Percentiles rank a stretch among this genome's conserved stretches.
Conservation (phyloP, 2,888 invertebrate genomes). For the Hemicrepidius hirtus region DNA sequence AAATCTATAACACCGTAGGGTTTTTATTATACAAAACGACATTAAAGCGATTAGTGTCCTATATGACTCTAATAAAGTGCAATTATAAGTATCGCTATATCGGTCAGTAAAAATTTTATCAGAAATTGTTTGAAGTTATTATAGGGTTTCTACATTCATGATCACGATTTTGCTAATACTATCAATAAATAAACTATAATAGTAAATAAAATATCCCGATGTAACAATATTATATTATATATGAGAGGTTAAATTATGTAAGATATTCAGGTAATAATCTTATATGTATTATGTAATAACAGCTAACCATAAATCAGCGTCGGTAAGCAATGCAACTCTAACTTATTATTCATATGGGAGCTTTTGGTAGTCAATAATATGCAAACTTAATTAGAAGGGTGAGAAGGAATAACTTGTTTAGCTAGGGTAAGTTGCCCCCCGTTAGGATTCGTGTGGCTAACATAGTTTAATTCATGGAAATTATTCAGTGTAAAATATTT, state of each 20-base stretch:
- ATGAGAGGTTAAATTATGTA: too few relatives aligned
- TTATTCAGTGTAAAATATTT: constrained; percentile 38
- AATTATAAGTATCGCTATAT: constrained; percentile 7
- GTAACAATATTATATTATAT: too few relatives aligned
- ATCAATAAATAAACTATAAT: too few relatives aligned
- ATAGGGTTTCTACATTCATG: neutral
- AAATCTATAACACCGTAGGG: neutral
- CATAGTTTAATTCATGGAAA: constrained; percentile 47
- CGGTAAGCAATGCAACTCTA: constrained; percentile 2
- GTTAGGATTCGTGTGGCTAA: constrained; percentile 53
- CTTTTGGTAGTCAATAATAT: constrained; percentile 56
- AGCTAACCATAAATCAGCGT: too few relatives aligned
- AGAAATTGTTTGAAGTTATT: too few relatives aligned
- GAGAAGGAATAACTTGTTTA: constrained; percentile 52
- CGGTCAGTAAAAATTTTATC: neutral
- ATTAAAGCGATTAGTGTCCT: neutral
- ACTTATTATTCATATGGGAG: constrained; percentile 54
- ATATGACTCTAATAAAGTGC: constrained; percentile 11
- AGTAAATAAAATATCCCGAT: too few relatives aligned
- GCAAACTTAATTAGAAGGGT: constrained; percentile 56
- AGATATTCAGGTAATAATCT: too few relatives aligned
- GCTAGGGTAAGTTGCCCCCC: constrained; percentile 53
- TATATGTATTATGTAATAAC: too few relatives aligned
- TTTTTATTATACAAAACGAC: neutral
- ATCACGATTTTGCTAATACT: neutral